phyloP scores from a whole-genome alignment of 2,797 vertebrate genomes.

The Lagorchestes hirsutus region DNA sequence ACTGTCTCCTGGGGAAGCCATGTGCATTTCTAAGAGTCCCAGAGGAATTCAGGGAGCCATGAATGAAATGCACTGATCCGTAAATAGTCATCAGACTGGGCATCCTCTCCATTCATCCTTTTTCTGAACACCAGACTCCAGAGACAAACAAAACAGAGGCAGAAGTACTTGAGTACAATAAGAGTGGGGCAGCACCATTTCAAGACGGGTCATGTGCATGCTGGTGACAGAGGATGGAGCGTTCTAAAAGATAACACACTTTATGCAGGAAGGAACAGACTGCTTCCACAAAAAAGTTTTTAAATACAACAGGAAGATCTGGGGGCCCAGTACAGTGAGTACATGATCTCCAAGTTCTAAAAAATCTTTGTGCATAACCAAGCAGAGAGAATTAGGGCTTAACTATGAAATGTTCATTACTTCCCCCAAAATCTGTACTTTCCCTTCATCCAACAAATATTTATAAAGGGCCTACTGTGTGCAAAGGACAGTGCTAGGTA shows the following conservation, averaged over 20 bases:
- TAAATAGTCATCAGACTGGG: not conserved
- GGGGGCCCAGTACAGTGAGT: not conserved
- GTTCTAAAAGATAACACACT: not conserved
- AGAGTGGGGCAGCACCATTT: not conserved
- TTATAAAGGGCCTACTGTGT: not conserved
- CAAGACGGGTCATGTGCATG: not conserved
- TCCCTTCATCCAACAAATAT: slow-evolving; percentile 2
- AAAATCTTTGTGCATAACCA: not conserved
- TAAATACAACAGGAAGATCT: slow-evolving; percentile 14
- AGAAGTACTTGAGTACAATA: slow-evolving; percentile 4
- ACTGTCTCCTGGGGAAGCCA: fast-evolving
- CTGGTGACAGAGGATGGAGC: not conserved
- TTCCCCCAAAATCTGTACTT: not conserved
- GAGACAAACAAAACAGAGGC: slow-evolving; percentile 25
- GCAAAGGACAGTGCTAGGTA: not conserved
- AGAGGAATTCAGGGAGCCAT: not conserved
- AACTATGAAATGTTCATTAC: not conserved
- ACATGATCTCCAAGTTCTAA: not conserved
- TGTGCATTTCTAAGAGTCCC: not conserved
- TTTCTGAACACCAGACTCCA: slow-evolving; percentile 27
- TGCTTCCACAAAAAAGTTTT: not conserved
- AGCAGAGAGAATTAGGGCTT: not conserved
- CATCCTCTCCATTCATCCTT: slow-evolving; percentile 9
- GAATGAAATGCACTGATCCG: not conserved
- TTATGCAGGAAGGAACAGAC: not conserved